Percentiles rank a stretch among this genome's conserved stretches.
Evolutionary conservation across 2,113 vertebrate species (phyloP).

Genomic region (Microcebus tavaratra): DNA sequence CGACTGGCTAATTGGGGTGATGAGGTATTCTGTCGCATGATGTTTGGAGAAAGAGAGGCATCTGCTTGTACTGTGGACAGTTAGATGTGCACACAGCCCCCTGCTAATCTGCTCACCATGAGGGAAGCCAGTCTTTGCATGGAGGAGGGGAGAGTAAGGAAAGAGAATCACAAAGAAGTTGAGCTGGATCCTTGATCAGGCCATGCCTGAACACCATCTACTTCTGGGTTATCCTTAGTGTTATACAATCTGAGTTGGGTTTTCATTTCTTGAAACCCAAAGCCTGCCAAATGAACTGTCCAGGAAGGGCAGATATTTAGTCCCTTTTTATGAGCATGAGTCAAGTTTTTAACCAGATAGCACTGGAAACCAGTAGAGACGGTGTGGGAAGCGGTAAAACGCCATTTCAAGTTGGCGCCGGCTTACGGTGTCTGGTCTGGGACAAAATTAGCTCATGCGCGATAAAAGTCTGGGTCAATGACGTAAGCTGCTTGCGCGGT

Average conservation of each 20-base stretch:
- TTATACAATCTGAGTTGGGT: background rate
- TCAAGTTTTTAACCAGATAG: background rate
- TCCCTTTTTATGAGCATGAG: background rate
- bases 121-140: background rate
- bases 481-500: too few species aligned
- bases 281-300: background rate
- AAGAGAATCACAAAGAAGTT: background rate
- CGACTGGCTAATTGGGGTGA: too few species aligned
- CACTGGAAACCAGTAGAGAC: background rate
- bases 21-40: background rate
- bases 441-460: too few species aligned
- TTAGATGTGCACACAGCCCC: background rate
- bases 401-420: too few species aligned
- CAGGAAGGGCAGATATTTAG: background rate
- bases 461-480: too few species aligned
- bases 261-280: background rate
- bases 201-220: background rate
- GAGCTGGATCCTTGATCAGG: background rate
- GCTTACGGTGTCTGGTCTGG: too few species aligned
- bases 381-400: too few species aligned
- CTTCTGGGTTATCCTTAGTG: background rate
- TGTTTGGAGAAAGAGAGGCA: background rate
- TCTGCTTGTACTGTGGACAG: background rate
- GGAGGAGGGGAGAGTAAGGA: background rate
- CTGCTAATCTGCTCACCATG: accelerated